phyloP scores from a whole-genome alignment of 2,888 invertebrate genomes.

The Desoria tigrina region DNA sequence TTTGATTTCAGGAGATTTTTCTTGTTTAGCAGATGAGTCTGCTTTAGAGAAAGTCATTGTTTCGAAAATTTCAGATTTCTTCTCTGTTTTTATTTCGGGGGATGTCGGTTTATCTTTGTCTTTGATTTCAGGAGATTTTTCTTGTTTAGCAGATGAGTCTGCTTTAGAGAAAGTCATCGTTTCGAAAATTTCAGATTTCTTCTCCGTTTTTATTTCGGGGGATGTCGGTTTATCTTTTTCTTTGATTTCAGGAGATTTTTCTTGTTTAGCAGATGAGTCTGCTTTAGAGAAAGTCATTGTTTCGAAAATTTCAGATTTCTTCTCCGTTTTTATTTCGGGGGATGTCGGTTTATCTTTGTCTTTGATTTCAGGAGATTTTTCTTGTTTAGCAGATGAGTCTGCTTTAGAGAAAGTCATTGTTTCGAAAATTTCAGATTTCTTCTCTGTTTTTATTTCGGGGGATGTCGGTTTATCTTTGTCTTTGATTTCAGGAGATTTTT shows the following conservation, averaged over 20 bases:
- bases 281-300: slow-evolving; percentile 8
- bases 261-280: not conserved
- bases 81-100: too few species aligned
- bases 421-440: slow-evolving; percentile 11
- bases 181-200: not conserved
- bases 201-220: not conserved
- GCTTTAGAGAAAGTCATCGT: too few species aligned
- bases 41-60: too few species aligned
- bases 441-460: not conserved
- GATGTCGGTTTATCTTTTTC: too few species aligned
- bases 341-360: too few species aligned
- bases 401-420: slow-evolving; percentile 8
- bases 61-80: too few species aligned
- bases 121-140: too few species aligned
- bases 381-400: not conserved
- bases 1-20: too few species aligned
- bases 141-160: too few species aligned
- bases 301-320: slow-evolving; percentile 11
- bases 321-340: not conserved
- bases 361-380: slow-evolving; percentile 2
- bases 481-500: slow-evolving; percentile 2
- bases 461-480: too few species aligned
- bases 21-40: too few species aligned
- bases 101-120: too few species aligned
- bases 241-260: slow-evolving; percentile 2